Evolutionary conservation across 2,113 vertebrate genomes (phyloP).

Genomic region (Alligator sinensis): DNA sequence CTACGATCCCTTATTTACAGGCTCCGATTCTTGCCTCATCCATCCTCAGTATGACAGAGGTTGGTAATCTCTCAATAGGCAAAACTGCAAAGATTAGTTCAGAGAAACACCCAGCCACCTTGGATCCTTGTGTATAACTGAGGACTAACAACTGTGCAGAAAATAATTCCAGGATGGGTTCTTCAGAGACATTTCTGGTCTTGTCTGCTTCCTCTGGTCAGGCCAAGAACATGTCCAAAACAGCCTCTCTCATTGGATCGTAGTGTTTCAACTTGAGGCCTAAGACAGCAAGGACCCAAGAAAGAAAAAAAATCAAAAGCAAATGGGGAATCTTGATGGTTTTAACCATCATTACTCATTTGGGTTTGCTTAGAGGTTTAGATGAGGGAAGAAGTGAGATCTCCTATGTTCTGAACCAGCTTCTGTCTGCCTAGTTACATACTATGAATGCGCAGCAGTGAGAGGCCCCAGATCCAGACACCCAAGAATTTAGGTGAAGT

Average conservation of each 20-base stretch:
- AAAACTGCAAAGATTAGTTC: conserved; percentile 6
- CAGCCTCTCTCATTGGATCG: rapidly evolving
- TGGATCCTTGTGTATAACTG: conserved; percentile 31
- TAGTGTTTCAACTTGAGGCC: neutral
- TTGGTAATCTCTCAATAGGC: neutral
- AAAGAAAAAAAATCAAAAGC: rapidly evolving
- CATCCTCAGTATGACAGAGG: neutral
- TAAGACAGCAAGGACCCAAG: rapidly evolving
- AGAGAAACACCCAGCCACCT: conserved; percentile 44
- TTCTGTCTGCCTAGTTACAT: too few species aligned
- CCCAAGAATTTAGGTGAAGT: too few species aligned
- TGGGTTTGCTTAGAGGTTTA: neutral
- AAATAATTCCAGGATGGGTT: neutral
- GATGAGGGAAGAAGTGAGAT: neutral
- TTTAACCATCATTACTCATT: neutral
- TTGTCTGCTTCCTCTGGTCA: conserved; percentile 31
- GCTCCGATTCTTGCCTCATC: neutral
- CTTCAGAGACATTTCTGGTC: conserved; percentile 10
- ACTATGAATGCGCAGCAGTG: too few species aligned
- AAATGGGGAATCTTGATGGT: neutral
- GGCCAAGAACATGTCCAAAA: rapidly evolving
- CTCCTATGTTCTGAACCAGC: too few species aligned
- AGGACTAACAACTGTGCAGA: conserved; percentile 4
- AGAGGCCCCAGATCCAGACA: too few species aligned
- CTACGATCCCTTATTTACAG: neutral